phyloP scores from a whole-genome alignment of 2,797 vertebrate genomes.

The Balearica regulorum region DNA sequence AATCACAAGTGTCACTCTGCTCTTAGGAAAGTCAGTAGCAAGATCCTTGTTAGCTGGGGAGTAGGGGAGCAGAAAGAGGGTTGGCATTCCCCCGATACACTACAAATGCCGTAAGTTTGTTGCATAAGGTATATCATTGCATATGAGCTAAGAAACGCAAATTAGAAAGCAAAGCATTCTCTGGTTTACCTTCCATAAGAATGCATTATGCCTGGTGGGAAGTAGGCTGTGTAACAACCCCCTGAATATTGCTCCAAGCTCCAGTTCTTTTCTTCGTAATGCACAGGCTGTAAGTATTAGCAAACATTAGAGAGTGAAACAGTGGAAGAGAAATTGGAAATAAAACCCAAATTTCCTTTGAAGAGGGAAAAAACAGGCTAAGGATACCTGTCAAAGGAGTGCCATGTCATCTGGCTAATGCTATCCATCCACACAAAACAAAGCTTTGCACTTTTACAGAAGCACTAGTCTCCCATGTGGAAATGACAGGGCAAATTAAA shows the following conservation, averaged over 20 bases:
- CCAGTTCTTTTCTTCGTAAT: slow-evolving; percentile 83
- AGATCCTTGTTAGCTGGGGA: background rate
- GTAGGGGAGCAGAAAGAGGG: background rate
- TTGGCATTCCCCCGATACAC: background rate
- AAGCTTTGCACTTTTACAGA: background rate
- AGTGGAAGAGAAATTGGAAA: background rate
- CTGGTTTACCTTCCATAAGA: slow-evolving; percentile 78
- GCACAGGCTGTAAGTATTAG: slow-evolving; percentile 69
- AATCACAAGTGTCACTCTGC: background rate
- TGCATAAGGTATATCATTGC: background rate
- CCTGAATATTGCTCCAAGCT: slow-evolving; percentile 78
- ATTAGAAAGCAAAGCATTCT: background rate
- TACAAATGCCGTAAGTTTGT: background rate
- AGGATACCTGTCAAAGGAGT: background rate
- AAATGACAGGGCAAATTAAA: background rate
- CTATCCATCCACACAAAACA: background rate
- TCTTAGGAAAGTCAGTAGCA: background rate
- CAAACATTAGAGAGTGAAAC: slow-evolving; percentile 44
- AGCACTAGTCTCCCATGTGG: background rate
- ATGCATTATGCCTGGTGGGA: slow-evolving; percentile 79
- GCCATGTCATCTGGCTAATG: background rate
- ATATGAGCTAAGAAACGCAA: background rate
- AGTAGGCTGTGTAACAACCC: slow-evolving; percentile 79
- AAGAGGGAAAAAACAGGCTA: background rate
- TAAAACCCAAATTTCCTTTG: background rate